Percentiles rank a stretch among this genome's conserved stretches.
phyloP scores from a whole-genome alignment of 2,888 invertebrate species.

The Ethmia dodecea region DNA sequence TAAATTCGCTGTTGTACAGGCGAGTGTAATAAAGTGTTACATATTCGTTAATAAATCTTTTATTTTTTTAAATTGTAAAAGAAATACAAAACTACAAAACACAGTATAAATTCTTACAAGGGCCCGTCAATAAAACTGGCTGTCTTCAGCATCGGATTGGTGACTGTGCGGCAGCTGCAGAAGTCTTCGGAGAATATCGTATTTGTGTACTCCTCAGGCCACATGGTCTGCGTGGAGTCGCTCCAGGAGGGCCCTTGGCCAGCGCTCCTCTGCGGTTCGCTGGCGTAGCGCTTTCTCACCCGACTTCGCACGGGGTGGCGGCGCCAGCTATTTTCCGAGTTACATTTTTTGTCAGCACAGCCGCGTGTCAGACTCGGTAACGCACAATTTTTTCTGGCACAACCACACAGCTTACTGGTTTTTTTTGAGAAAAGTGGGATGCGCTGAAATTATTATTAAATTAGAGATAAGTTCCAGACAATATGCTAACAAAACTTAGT shows the following conservation, averaged over 20 bases:
- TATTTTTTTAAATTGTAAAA: conserved; percentile 19
- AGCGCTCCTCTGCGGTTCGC: conserved; percentile 34
- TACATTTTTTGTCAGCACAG: neutral
- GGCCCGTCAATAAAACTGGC: conserved; percentile 47
- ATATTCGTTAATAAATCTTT: conserved; percentile 42
- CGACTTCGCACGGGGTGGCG: conserved; percentile 21
- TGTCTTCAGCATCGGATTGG: conserved; percentile 50
- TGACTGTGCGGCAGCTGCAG: conserved; percentile 28
- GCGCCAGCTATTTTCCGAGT: conserved; percentile 18
- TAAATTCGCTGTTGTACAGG: conserved; percentile 56
- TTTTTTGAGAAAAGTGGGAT: neutral
- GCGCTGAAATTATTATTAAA: neutral
- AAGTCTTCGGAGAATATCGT: conserved; percentile 15
- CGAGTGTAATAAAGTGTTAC: conserved; percentile 65
- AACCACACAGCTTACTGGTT: neutral
- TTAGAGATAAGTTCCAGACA: no score
- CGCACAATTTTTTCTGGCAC: no score
- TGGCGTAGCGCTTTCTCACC: conserved; percentile 17
- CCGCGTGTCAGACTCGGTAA: neutral
- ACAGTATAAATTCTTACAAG: conserved; percentile 32
- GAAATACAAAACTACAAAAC: neutral
- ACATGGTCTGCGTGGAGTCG: conserved; percentile 18
- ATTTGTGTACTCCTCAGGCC: conserved; percentile 23
- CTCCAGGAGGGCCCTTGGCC: neutral
- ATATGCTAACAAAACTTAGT: no score